phyloP scores from a whole-genome alignment of 2,797 vertebrate genomes.

The Sparus aurata region DNA sequence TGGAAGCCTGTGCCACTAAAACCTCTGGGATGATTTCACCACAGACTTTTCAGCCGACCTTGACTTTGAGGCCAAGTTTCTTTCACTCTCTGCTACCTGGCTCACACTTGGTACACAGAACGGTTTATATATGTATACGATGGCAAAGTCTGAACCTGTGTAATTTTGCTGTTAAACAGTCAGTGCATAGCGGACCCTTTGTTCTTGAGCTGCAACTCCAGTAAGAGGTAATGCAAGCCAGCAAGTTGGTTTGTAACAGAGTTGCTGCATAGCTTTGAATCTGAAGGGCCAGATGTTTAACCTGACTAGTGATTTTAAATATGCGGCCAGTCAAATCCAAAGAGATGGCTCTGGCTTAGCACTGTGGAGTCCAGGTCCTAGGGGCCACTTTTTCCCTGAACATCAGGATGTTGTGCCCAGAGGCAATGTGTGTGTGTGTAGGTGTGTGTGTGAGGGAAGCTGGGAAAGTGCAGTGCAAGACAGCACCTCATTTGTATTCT shows the following conservation, averaged over 20 bases:
- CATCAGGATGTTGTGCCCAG: slow-evolving; percentile 71
- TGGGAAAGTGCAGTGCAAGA: slow-evolving; percentile 66
- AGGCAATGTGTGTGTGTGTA: slow-evolving; percentile 57
- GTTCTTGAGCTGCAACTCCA: slow-evolving; percentile 46
- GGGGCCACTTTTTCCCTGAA: slow-evolving; percentile 70
- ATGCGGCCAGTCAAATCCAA: slow-evolving; percentile 69
- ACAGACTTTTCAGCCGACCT: slow-evolving; percentile 70
- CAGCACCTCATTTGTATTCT: slow-evolving; percentile 84
- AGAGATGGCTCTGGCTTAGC: slow-evolving; percentile 70
- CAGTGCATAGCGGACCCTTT: slow-evolving; percentile 36
- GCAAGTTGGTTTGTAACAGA: slow-evolving; percentile 42
- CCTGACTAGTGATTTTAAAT: slow-evolving; percentile 73
- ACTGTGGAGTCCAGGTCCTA: slow-evolving; percentile 64
- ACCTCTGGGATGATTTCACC: slow-evolving; percentile 67
- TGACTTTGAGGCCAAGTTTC: slow-evolving; percentile 64
- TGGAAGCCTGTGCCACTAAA: slow-evolving; percentile 60
- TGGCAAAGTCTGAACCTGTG: slow-evolving; percentile 15
- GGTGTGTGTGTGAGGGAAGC: slow-evolving; percentile 26
- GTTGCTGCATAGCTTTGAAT: slow-evolving; percentile 61
- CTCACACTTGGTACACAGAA: slow-evolving; percentile 11
- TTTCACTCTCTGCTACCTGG: slow-evolving; percentile 39
- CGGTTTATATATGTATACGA: background rate
- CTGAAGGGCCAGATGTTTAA: slow-evolving; percentile 74
- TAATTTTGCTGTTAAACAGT: slow-evolving; percentile 42
- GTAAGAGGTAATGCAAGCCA: slow-evolving; percentile 39